Conservation (phyloP, 92 coral and sea anemone genomes). For the Montipora capitata region DNA sequence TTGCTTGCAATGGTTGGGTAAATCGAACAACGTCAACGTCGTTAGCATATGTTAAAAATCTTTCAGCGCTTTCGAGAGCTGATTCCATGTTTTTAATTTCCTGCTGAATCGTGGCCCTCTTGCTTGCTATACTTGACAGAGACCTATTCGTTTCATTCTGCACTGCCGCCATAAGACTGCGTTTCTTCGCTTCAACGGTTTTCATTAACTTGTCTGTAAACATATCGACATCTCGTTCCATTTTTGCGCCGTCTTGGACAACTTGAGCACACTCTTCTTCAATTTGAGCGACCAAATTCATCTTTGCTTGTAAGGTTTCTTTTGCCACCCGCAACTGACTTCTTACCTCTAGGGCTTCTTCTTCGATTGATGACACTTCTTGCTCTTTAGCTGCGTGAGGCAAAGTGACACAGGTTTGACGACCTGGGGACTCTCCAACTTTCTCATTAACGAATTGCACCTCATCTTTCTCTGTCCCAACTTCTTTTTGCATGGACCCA, state of each 20-base stretch:
- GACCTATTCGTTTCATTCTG: not conserved
- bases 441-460: not conserved
- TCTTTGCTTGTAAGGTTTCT: not conserved
- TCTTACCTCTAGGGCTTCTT: not conserved
- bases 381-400: not conserved
- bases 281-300: not conserved
- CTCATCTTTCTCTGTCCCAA: not conserved
- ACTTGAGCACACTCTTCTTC: not conserved
- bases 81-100: not conserved
- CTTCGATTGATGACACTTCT: not conserved
- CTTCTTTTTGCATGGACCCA: not conserved
- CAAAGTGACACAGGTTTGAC: not conserved
- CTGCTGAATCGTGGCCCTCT: not conserved
- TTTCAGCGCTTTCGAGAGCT: not conserved
- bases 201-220: not conserved
- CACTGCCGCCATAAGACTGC: not conserved
- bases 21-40: not conserved
- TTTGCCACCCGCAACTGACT: not conserved
- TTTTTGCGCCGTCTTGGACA: not conserved
- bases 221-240: not conserved
- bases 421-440: not conserved
- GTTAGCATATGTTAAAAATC: not conserved
- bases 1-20: not conserved
- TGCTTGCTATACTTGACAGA: not conserved
- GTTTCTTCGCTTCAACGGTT: not conserved